Evolutionary conservation across 2,797 vertebrate species (phyloP).

Genomic region (Antrozous pallidus): DNA sequence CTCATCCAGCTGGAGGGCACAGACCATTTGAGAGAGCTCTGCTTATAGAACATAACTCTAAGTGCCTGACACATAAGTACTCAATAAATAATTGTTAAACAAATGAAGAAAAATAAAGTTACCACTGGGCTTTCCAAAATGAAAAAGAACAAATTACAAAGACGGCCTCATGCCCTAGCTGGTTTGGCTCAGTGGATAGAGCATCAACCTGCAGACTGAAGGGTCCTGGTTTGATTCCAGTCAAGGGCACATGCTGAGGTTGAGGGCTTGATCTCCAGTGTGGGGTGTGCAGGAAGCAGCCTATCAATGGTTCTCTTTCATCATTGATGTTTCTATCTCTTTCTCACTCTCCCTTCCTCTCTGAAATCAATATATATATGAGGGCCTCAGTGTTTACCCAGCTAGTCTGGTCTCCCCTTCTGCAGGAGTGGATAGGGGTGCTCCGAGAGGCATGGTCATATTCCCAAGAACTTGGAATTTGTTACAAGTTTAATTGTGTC

Average conservation of each 20-base stretch:
- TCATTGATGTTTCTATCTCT: too few relatives aligned
- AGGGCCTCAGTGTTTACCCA: neutral
- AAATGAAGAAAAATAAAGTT: neutral
- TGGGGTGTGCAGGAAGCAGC: too few relatives aligned
- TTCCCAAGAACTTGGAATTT: neutral
- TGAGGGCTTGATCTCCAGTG: too few relatives aligned
- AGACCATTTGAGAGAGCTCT: neutral
- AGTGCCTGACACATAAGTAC: neutral
- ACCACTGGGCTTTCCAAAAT: neutral
- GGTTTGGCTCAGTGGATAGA: too few relatives aligned
- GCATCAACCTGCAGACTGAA: too few relatives aligned
- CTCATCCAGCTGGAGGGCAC: neutral
- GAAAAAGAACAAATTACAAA: neutral
- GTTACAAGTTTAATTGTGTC: neutral
- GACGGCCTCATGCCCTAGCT: neutral
- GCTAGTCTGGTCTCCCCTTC: neutral
- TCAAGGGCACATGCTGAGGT: too few relatives aligned
- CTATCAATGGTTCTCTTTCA: too few relatives aligned
- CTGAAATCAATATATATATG: too few relatives aligned
- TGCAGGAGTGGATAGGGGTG: neutral
- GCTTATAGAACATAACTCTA: neutral
- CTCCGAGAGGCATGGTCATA: neutral
- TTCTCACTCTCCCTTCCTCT: too few relatives aligned
- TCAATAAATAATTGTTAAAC: neutral
- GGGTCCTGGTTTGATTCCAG: too few relatives aligned